Evolutionary conservation across 92 coral and sea anemone genomes (phyloP).

Genomic region (Bergia puertoricense): DNA sequence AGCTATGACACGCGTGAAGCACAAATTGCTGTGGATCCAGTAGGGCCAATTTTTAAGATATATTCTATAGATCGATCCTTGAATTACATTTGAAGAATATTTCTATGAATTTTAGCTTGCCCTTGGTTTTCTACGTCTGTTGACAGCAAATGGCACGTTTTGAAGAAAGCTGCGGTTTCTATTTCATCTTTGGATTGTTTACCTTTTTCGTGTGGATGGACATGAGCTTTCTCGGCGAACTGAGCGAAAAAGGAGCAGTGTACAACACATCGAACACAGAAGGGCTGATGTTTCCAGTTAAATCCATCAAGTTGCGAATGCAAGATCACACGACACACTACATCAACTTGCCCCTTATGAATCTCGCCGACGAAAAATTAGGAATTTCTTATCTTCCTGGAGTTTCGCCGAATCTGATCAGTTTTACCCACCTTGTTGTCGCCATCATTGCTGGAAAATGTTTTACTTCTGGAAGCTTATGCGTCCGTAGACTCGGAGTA

Average conservation of each 20-base stretch:
- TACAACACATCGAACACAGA: slow-evolving; percentile 68
- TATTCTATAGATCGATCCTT: too few relatives aligned
- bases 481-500: slow-evolving; percentile 78
- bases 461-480: slow-evolving; percentile 67
- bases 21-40: too few relatives aligned
- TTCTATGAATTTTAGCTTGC: too few relatives aligned
- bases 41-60: too few relatives aligned
- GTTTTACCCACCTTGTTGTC: slow-evolving; percentile 71
- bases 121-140: too few relatives aligned
- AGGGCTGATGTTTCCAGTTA: slow-evolving; percentile 84
- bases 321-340: slow-evolving; percentile 93
- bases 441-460: slow-evolving; percentile 84
- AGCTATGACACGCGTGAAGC: too few relatives aligned
- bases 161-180: slow-evolving; percentile 89
- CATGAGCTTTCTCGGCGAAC: slow-evolving; percentile 88
- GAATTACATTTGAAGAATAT: too few relatives aligned
- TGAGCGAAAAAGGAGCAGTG: slow-evolving; percentile 81
- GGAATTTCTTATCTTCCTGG: slow-evolving; percentile 75
- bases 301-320: slow-evolving; percentile 85
- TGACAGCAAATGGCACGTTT: slow-evolving; percentile 68
- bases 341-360: slow-evolving; percentile 77
- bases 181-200: slow-evolving; percentile 80
- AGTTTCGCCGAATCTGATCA: slow-evolving; percentile 85
- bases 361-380: slow-evolving; percentile 72
- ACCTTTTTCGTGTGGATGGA: slow-evolving; percentile 97